Evolutionary conservation across 2,113 vertebrate genomes (phyloP), one percentile per base, ranked within the genome.

Genomic region (Piaya cayana): DNA sequence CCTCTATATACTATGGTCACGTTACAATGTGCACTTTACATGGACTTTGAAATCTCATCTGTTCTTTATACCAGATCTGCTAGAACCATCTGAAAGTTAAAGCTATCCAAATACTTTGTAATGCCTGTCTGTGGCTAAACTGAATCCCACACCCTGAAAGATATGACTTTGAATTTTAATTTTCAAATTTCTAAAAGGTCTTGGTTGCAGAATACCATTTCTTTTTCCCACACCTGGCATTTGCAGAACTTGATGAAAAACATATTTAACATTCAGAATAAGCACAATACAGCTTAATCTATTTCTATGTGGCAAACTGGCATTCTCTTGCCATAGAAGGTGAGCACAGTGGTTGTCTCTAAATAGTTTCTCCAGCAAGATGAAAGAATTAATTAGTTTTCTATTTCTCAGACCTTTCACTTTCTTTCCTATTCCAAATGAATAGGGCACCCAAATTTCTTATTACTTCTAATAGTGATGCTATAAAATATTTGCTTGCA

Each of bases 111-210:
- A 93, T 82, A 86, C 64, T 83, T 86, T 19, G 18, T 75, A 84
- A 91, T 88, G 92, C 76, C 45, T 77, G 8, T 60, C 76, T 86
- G 43, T 67, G 59, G 68, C 75, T 81, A 68, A 96, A 87, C 15
- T 47, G 88, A 92, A 55, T 89, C 84, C 74, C 60, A 67, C 49
- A 78, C 47, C 77, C 77, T 50, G 77, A 62, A 92, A 90, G 91
- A 78, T 79, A 82, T 95, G 95, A 94, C 59, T 76, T 43, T 65
- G 90, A 96, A 96, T 91, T 90, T 92, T 82, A 91, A 96, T 94
- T 88, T 91, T 91, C 74, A 83, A 70, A 86, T 91, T 88, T 92
- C 88, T 92, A 60, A 83, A 45, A 72, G 65, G 36, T 79, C 81
- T 94, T 42, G 53, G 60, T 76, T 74, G 45, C 59, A 90, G 68